Evolutionary conservation across 2,888 invertebrate genomes (phyloP), one percentile per base, ranked within the genome.

Genomic region (Gandaritis pyraliata): DNA sequence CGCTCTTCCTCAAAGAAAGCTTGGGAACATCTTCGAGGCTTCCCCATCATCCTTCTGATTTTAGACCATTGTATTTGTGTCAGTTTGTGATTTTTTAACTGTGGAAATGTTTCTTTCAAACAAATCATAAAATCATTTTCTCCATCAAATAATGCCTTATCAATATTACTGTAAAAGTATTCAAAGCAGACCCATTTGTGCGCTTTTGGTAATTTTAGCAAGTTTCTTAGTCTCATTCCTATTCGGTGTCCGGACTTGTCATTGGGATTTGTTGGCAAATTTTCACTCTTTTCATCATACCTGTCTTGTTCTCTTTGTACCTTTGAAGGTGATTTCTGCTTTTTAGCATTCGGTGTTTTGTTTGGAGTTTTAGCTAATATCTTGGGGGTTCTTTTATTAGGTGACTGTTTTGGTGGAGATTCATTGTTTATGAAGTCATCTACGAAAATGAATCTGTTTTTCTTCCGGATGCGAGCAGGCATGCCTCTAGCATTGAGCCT

Each of bases 131-230:
- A 99, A 90, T 99, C 99, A 90, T 99, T 99, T 80, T 98, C 98
- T 39, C 97, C 98, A 71, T 97, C 95, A 88, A 99, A 99, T 39
- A 99, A 91, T 38, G 97, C 96, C 81, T 96, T 96, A 82, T 99
- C 99, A 74, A 99, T 96, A 79, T 98, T 99, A 72, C 99, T 99
- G 87, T 99, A 99, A 89, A 99, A 99, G 96, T 98, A 99, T 86
- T 99, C 99, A 87, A 98, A 99, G 86, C 98, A 99, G 8, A 99
- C 99, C 98, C 99, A 99, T 88, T 98, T 98, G 83, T 99, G 98
- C 4, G 99, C 99, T 92, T 99, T 99, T 0, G 99, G 99, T 68
- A 99, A 90, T 88, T 99, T 99, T 4, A 99, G 92, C 33, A 99
- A 93, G 90, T 99, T 99, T 69, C 98, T 93, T 62, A 98, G 90